Evolutionary conservation across 2,888 invertebrate species (phyloP).

Genomic region (Drosophila lutescens): DNA sequence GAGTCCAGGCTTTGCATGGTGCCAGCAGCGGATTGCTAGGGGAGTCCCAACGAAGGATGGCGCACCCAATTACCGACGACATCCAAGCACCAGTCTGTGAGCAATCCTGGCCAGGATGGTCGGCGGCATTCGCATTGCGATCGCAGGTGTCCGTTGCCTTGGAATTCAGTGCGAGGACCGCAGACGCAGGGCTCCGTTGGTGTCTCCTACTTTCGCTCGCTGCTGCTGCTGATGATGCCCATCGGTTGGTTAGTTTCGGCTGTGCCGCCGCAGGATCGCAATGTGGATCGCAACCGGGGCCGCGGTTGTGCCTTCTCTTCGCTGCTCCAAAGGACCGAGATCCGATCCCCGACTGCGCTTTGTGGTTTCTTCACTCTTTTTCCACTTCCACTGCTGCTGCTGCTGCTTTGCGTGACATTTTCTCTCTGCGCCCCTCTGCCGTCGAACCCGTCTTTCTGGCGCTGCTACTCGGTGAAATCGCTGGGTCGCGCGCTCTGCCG

Average conservation of each 20-base stretch:
- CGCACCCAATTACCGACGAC: conserved; percentile 78
- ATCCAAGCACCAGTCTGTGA: conserved; percentile 75
- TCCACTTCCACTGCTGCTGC: conserved; percentile 55
- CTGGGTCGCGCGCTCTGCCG: conserved; percentile 20
- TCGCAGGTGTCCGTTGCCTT: conserved; percentile 71
- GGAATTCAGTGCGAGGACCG: conserved; percentile 48
- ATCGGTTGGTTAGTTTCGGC: conserved; percentile 6
- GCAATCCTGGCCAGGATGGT: conserved; percentile 60
- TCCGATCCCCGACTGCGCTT: conserved; percentile 39
- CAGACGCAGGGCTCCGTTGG: conserved; percentile 46
- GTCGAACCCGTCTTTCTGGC: conserved; percentile 37
- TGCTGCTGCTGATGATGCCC: background rate
- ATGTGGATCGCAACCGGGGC: background rate
- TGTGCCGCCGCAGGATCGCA: conserved; percentile 20
- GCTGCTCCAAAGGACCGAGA: conserved; percentile 19
- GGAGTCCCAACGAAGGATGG: conserved; percentile 50
- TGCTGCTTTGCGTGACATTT: conserved; percentile 81
- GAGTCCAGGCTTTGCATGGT: conserved; percentile 89
- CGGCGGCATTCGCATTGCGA: conserved; percentile 66
- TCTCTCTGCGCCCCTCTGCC: conserved; percentile 71
- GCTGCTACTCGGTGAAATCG: conserved; percentile 40
- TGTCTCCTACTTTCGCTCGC: conserved; percentile 50
- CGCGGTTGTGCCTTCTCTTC: background rate
- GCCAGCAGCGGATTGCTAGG: conserved; percentile 84
- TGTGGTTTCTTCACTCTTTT: conserved; percentile 78